Percentiles rank a stretch among this genome's conserved stretches.
These are phyloP conservation scores for Oreohelix idahoensis DNA, from an alignment of 1,140 invertebrate genomes.

Conservation along the genomic window DNA sequence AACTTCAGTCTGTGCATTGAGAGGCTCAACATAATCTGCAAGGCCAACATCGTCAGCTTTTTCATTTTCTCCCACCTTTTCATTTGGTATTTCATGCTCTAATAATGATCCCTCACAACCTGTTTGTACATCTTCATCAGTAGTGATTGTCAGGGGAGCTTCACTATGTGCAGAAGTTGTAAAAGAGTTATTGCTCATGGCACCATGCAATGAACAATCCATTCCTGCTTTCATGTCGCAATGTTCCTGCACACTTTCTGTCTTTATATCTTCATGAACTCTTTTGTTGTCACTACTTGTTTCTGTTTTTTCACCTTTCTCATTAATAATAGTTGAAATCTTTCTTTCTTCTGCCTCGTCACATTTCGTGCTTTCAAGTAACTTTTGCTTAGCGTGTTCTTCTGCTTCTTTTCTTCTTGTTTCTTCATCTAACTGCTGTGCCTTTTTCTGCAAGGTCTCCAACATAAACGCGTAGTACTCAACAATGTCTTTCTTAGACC, in stretches of 20 bases:
- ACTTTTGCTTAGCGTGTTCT: background rate
- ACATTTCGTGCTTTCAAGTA: background rate
- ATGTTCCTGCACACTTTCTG: background rate
- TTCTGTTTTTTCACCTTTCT: background rate
- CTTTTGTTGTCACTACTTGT: background rate
- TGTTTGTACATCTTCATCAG: background rate
- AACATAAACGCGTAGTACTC: background rate
- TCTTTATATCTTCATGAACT: slow-evolving; percentile 11
- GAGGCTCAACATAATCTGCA: background rate
- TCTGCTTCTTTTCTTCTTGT: slow-evolving; percentile 13
- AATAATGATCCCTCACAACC: background rate
- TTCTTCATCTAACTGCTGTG: slow-evolving; percentile 25
- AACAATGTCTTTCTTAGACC: slow-evolving; percentile 28
- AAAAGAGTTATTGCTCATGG: background rate
- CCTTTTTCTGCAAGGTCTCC: slow-evolving; percentile 22
- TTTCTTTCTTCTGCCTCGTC: slow-evolving; percentile 1
- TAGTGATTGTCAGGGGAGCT: background rate
- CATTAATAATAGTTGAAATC: background rate
- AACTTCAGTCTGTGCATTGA: background rate
- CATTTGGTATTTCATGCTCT: background rate
- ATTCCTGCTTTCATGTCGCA: background rate
- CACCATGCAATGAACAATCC: background rate
- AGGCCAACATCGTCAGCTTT: background rate
- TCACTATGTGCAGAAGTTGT: background rate
- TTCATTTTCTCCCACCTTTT: background rate